Evolutionary conservation across 1,140 invertebrate genomes (phyloP).

Genomic region (Helicorthomorpha holstii): DNA sequence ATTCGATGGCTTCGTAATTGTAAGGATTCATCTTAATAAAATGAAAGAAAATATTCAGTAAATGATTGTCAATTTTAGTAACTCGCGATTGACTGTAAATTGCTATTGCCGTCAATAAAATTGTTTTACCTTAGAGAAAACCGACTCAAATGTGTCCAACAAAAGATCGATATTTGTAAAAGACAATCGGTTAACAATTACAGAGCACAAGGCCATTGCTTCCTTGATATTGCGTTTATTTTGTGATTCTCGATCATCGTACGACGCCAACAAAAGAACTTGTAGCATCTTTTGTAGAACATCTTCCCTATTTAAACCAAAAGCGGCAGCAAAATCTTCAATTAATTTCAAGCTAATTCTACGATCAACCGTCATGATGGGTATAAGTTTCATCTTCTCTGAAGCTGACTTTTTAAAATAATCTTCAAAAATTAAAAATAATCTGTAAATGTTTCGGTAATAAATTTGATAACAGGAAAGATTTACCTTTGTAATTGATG

Average conservation of each 20-base stretch:
- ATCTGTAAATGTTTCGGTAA: not conserved
- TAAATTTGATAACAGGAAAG: not conserved
- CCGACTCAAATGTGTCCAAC: not conserved
- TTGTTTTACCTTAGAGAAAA: not conserved
- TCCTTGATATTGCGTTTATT: not conserved
- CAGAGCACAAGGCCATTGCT: no score
- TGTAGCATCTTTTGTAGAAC: not conserved
- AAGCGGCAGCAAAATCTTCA: not conserved
- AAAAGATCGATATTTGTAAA: not conserved
- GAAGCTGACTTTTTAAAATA: not conserved
- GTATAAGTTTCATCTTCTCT: not conserved
- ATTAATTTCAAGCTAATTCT: not conserved
- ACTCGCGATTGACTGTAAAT: not conserved
- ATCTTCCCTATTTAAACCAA: not conserved
- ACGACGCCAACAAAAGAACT: not conserved
- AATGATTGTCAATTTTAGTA: not conserved
- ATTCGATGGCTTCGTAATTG: not conserved
- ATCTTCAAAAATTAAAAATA: not conserved
- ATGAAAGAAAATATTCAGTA: not conserved
- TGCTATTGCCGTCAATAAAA: not conserved
- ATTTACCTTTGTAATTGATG: not conserved
- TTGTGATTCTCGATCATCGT: not conserved
- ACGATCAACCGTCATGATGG: not conserved
- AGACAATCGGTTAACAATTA: not conserved
- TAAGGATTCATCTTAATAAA: not conserved